Conservation (phyloP, 2,797 vertebrate species). For the Liasis olivaceus region DNA sequence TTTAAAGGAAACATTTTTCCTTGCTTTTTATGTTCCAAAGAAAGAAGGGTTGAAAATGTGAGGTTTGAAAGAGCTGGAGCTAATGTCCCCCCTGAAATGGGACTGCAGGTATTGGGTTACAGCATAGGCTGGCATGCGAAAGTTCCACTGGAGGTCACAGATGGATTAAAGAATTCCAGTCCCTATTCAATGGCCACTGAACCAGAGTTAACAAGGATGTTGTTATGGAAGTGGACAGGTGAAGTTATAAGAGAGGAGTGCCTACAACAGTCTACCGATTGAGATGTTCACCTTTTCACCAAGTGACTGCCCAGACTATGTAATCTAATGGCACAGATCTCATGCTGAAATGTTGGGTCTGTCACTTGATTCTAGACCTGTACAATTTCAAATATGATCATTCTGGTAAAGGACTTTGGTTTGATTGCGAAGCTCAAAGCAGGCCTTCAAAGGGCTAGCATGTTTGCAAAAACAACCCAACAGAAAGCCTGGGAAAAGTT, state of each 20-base stretch:
- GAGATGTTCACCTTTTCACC: not conserved
- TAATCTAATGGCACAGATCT: too few species aligned
- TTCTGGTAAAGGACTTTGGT: not conserved
- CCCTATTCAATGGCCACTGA: constrained; percentile 4
- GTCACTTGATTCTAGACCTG: not conserved
- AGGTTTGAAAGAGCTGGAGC: not conserved
- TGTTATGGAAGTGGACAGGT: constrained; percentile 15
- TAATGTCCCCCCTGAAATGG: not conserved
- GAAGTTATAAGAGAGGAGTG: not conserved
- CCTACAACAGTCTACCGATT: not conserved
- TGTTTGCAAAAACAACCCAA: not conserved
- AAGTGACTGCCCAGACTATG: not conserved
- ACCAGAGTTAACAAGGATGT: constrained; percentile 17
- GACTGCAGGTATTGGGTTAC: constrained; percentile 18
- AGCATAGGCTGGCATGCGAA: not conserved
- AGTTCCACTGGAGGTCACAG: constrained; percentile 31
- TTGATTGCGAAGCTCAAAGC: not conserved
- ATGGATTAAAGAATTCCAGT: constrained; percentile 31
- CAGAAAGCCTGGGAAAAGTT: not conserved
- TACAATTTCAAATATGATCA: not conserved
- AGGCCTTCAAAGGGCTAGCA: not conserved
- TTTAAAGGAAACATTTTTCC: not conserved
- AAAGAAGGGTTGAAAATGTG: not conserved
- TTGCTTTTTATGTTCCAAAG: not conserved
- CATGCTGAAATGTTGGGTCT: not conserved